Evolutionary conservation across 2,797 vertebrate species (phyloP), one percentile per base, ranked within the genome.

Genomic region (Lacerta viridis): DNA sequence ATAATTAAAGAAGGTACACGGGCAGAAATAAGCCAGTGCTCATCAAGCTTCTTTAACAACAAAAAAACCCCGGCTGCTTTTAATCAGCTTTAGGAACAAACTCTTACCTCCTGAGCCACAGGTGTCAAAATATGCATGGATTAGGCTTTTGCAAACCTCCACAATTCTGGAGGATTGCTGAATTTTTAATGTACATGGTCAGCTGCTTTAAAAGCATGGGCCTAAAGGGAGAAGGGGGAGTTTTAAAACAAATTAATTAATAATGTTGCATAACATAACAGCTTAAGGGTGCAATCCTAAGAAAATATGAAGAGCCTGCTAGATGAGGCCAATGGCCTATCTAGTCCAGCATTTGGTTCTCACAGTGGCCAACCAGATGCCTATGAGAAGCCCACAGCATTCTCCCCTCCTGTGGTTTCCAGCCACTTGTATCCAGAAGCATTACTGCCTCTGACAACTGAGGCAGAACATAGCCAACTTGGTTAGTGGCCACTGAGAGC

Each of bases 21-120:
- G 41, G 55, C 87, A 91, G 80, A 88, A 80, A 23, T 83, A 86
- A 86, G 27, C 59, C 41, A 25, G 46, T 66, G 76, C 87, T 93
- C 91, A 23, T 39, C 80, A 87, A 10, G 25, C 5, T 91, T 91
- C 27, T 85, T 79, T 17, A 69, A 29, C 7, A 69, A n/a, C 77
- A 71, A 17, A 20, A 91, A 84, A 88, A 84, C 27, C 59, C 61
- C 1, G 29, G 2, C 46, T 87, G 50, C 79, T 17, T n/a, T 89
- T 89, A 29, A 88, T 79, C 86, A 89, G 4, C 5, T 89, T 84
- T 87, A 55, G 71, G 87, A 91, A 50, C 2, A 87, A 87, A 5
- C 1, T 50, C 68, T 94, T 86, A 46, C 81, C 84, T 27, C 69
- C 33, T 85, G 93, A 83, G 46, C 18, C 55, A 0, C 25, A 76